Evolutionary conservation across 2,797 vertebrate species (phyloP).

Genomic region (Megalops cyprinoides): DNA sequence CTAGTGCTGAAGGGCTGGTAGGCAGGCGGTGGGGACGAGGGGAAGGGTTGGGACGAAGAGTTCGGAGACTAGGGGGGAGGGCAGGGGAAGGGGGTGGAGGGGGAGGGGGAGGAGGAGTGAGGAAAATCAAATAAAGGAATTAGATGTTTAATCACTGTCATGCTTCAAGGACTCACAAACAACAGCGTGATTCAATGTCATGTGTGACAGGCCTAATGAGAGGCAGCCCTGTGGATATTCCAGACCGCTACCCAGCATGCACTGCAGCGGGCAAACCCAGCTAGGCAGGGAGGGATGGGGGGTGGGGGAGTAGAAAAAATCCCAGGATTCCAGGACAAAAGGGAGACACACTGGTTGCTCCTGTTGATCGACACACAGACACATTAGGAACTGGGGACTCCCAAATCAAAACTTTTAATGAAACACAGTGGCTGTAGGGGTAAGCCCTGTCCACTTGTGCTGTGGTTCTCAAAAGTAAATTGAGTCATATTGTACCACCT

Average conservation of each 20-base stretch:
- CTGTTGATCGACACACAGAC: too few species aligned
- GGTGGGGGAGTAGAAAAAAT: background rate
- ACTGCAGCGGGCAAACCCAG: background rate
- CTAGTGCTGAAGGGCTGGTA: too few species aligned
- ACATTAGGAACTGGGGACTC: too few species aligned
- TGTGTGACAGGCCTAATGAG: constrained; percentile 23
- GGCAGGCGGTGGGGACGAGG: too few species aligned
- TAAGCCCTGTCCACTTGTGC: too few species aligned
- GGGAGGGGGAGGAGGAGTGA: background rate
- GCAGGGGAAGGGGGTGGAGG: background rate
- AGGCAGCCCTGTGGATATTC: constrained; percentile 5
- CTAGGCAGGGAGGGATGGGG: background rate
- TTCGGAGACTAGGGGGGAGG: too few species aligned
- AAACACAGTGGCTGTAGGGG: too few species aligned
- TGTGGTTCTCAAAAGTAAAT: too few species aligned
- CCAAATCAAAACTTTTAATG: too few species aligned
- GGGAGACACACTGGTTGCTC: too few species aligned
- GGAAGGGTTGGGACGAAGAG: too few species aligned
- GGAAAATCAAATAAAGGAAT: constrained; percentile 39
- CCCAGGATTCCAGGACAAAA: background rate
- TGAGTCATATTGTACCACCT: too few species aligned
- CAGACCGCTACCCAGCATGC: constrained; percentile 24
- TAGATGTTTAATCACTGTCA: constrained; percentile 42
- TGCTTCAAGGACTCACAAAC: constrained; percentile 31
- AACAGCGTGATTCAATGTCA: constrained; percentile 19